A percentile compares a stretch with the other conserved stretches of the same genome.
phyloP scores from a whole-genome alignment of 2,113 vertebrate genomes.

The Psilopsiagon aymara region DNA sequence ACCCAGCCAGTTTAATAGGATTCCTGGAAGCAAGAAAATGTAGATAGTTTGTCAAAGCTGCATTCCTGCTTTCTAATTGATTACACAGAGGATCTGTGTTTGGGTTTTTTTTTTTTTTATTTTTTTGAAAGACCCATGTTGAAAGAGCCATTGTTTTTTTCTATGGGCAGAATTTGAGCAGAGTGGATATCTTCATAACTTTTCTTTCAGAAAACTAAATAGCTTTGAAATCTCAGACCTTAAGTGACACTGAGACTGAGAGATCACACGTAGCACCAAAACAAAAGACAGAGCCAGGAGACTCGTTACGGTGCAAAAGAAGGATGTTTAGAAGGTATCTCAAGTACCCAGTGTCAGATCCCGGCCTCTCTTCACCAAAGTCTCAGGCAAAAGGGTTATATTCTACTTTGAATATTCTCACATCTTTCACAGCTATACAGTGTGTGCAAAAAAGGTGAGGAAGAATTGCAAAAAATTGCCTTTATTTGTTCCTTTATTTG shows the following conservation, averaged over 20 bases:
- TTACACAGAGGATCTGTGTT: neutral
- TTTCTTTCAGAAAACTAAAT: neutral
- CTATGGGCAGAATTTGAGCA: neutral
- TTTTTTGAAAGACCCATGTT: neutral
- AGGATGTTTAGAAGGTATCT: neutral
- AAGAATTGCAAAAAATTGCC: neutral
- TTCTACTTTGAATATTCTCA: neutral
- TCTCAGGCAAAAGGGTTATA: neutral
- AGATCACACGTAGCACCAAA: neutral
- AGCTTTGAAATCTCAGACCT: neutral
- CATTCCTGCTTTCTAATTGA: neutral
- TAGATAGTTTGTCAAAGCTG: neutral
- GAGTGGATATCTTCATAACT: neutral
- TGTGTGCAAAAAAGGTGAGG: neutral
- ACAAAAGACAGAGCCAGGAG: neutral
- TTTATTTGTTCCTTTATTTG: neutral
- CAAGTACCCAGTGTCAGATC: neutral
- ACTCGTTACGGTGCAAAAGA: neutral
- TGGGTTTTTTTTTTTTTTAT: neutral
- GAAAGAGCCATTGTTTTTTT: neutral
- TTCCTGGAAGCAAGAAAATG: neutral
- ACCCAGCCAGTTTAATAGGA: neutral
- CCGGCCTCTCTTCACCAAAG: neutral
- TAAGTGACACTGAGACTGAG: neutral
- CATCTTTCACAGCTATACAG: neutral